These are phyloP conservation scores for Fringilla coelebs DNA, from an alignment of 2,797 vertebrate genomes.

Conservation along the genomic window DNA sequence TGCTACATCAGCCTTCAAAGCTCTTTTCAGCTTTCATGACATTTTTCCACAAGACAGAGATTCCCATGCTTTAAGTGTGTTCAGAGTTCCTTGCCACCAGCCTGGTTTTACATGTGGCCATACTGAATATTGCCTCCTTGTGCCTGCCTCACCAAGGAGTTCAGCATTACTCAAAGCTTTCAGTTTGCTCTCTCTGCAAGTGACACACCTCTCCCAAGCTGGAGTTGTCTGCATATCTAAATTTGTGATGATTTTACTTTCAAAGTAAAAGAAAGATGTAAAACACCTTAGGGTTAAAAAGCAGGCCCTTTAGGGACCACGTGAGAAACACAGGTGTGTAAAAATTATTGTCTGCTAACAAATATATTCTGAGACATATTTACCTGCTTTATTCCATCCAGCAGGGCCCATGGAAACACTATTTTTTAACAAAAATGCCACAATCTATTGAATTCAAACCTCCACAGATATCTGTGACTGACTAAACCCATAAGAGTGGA, in stretches of 20 bases:
- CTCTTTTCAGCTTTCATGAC: neutral
- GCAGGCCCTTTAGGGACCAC: neutral
- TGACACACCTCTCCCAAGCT: neutral
- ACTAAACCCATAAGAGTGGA: neutral
- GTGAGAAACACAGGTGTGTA: neutral
- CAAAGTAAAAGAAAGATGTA: neutral
- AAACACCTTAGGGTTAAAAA: neutral
- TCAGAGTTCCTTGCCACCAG: neutral
- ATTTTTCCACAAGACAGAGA: neutral
- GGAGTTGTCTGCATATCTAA: neutral
- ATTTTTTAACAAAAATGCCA: neutral
- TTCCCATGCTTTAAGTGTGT: neutral
- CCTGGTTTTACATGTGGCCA: neutral
- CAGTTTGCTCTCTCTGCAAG: neutral
- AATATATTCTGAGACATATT: neutral
- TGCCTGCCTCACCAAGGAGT: neutral
- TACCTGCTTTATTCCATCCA: neutral
- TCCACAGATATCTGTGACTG: neutral
- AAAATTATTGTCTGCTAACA: neutral
- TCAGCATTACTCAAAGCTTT: neutral
- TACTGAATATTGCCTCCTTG: neutral
- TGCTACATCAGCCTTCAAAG: neutral
- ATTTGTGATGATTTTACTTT: neutral
- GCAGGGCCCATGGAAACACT: neutral
- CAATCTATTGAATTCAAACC: neutral